Evolutionary conservation across 2,113 vertebrate genomes (phyloP), one percentile per base, ranked within the genome.

Genomic region (Gymnarchus niloticus): DNA sequence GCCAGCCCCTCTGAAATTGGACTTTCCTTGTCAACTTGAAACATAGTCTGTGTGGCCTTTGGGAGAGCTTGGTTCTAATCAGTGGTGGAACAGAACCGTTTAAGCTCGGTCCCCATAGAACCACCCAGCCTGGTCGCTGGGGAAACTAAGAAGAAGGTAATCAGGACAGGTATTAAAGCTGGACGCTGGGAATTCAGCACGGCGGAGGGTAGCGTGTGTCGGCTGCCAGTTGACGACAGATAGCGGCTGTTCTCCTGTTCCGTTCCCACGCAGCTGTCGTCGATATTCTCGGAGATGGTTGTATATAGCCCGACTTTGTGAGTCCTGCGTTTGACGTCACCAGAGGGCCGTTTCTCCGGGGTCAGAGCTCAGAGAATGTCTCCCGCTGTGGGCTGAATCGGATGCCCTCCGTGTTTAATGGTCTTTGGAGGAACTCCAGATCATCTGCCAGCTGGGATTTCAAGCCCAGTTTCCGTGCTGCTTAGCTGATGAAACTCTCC

Each of bases 341-440:
- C 28, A 12, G n/a, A 54, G 23, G 14, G 51, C 25, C 2, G 2
- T 52, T 52, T 2, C 80, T 19, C 80, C 46, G 1, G 51, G 23
- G 37, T 14, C 10, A 23, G 54, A n/a, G 9, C 73, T 25, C 12
- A 0, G 21, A 8, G 33, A 1, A 44, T 56, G 46, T 25, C 23
- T 56, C 81, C 33, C n/a, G 37, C 44, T 41, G 54, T 25, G 52
- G 54, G 19, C 4, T 2, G n/a, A 59, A n/a, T 82, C 51, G 4
- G 17, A 28, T 19, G 28, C 49, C 88, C 83, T 57, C 84, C 84
- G 89, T 89, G 81, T 91, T 92, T 93, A 93, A 94, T 92, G 90
- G 89, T 90, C 91, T 93, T 91, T 80, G 90, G 88, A 91, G 89
- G 89, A 92, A 91, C 89, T 90, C 88, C 85, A 91, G 90, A 91